Evolutionary conservation across 2,113 vertebrate species (phyloP).

Genomic region (Pteronura brasiliensis): DNA sequence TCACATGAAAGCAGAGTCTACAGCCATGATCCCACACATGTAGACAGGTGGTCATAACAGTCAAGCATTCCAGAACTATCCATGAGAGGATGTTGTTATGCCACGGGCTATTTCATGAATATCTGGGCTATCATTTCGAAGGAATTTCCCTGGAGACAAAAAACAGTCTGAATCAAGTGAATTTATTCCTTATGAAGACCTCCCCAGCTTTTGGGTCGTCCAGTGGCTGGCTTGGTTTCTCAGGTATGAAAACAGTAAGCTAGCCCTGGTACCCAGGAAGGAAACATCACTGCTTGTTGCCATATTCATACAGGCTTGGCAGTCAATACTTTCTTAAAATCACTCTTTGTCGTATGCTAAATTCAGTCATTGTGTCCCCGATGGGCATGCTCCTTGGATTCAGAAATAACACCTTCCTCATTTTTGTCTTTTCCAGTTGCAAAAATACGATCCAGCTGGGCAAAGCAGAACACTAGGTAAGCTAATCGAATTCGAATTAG

Average conservation of each 20-base stretch:
- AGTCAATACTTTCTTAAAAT: not conserved
- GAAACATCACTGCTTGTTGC: not conserved
- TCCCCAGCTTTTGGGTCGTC: not conserved
- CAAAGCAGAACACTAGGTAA: not conserved
- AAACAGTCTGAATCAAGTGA: constrained; percentile 5
- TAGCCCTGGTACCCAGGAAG: not conserved
- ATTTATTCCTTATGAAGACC: not conserved
- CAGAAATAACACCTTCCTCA: not conserved
- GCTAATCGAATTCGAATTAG: not conserved
- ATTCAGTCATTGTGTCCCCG: not conserved
- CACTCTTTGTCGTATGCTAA: not conserved
- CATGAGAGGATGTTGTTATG: not conserved
- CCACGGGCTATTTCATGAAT: not conserved
- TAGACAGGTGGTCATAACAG: not conserved
- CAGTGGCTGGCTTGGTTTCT: constrained; percentile 35
- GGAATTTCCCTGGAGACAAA: constrained; percentile 37
- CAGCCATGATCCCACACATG: not conserved
- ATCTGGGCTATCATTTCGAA: not conserved
- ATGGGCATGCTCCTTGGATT: not conserved
- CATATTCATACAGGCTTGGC: not conserved
- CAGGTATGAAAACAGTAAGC: not conserved
- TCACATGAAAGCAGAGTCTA: not conserved
- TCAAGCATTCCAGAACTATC: not conserved
- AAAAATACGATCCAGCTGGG: not conserved
- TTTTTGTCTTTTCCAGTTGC: not conserved